A percentile compares a stretch with the other conserved stretches of the same genome.
Evolutionary conservation across 2,113 vertebrate species (phyloP).

Genomic region (Hippocampus barbouri): DNA sequence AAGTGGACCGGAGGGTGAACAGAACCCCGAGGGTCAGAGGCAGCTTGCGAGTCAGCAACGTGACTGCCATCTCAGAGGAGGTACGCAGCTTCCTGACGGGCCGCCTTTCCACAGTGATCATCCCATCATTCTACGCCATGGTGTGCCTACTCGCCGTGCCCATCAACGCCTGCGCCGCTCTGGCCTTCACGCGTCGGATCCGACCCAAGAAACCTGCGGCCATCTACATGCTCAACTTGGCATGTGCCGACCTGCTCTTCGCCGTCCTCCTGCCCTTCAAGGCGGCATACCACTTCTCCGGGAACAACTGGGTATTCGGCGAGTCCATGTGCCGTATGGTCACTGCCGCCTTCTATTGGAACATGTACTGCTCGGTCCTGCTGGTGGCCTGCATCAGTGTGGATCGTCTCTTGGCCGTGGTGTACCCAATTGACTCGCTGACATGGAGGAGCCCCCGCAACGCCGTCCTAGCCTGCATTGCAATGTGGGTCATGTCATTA

Average conservation of each 20-base stretch:
- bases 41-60: neutral
- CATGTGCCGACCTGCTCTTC: slow-evolving; percentile 82
- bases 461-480: slow-evolving; percentile 66
- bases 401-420: slow-evolving; percentile 87
- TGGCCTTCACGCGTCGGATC: slow-evolving; percentile 77
- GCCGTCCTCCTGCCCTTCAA: slow-evolving; percentile 83
- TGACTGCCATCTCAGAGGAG: slow-evolving; percentile 55
- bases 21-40: neutral
- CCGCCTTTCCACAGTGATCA: slow-evolving; percentile 73
- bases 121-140: slow-evolving; percentile 82
- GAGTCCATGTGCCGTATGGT: slow-evolving; percentile 76
- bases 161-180: slow-evolving; percentile 78
- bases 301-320: slow-evolving; percentile 87
- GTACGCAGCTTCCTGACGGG: slow-evolving; percentile 75
- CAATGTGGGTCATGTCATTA: slow-evolving; percentile 81
- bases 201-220: slow-evolving; percentile 82
- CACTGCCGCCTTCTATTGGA: slow-evolving; percentile 87
- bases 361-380: slow-evolving; percentile 94
- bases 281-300: slow-evolving; percentile 83
- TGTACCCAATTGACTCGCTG: slow-evolving; percentile 86
- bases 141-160: slow-evolving; percentile 81
- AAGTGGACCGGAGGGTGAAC: neutral
- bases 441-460: slow-evolving; percentile 77
- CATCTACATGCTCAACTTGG: slow-evolving; percentile 91
- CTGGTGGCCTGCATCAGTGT: slow-evolving; percentile 87